These are phyloP conservation scores for Phrynosoma blainvillii DNA, from an alignment of 2,113 vertebrate genomes.

Conservation along the genomic window DNA sequence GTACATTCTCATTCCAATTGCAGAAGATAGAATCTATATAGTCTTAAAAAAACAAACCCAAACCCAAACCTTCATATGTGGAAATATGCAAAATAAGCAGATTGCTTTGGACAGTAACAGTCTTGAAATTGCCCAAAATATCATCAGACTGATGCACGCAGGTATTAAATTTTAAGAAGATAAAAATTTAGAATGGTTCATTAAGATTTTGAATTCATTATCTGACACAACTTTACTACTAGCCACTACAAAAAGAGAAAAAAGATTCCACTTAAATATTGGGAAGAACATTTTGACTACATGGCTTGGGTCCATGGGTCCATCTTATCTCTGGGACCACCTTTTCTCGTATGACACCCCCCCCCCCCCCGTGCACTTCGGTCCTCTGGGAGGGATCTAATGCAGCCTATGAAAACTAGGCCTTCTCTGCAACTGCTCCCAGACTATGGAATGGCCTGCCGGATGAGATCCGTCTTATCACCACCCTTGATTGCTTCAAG, in stretches of 20 bases:
- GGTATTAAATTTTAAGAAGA: constrained; percentile 61
- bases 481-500: too few species aligned
- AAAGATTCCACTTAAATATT: too few species aligned
- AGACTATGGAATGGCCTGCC: too few species aligned
- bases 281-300: too few species aligned
- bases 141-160: constrained; percentile 70
- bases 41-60: constrained; percentile 33
- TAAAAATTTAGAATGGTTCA: constrained; percentile 62
- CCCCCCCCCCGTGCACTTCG: too few species aligned
- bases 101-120: constrained; percentile 69
- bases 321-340: too few species aligned
- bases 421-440: too few species aligned
- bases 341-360: too few species aligned
- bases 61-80: neutral
- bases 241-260: neutral
- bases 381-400: too few species aligned
- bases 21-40: constrained; percentile 55
- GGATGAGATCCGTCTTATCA: too few species aligned
- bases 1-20: constrained; percentile 67
- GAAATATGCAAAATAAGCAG: constrained; percentile 68
- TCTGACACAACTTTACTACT: constrained; percentile 54
- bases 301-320: too few species aligned
- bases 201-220: constrained; percentile 68
- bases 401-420: too few species aligned
- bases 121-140: constrained; percentile 67